Conservation (phyloP, 2,113 vertebrate genomes). For the Aspidoscelis tigris region DNA sequence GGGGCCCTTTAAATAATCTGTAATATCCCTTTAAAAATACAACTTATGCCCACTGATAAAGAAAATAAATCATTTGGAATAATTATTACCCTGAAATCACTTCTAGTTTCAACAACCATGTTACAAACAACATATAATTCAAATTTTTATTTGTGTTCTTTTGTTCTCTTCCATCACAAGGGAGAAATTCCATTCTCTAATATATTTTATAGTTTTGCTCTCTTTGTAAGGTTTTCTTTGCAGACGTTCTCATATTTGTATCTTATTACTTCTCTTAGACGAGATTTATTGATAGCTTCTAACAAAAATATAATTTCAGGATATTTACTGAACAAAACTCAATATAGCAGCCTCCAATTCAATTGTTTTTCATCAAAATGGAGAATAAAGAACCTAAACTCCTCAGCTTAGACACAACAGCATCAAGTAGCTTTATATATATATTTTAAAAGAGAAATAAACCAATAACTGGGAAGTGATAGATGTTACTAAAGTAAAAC, state of each 20-base stretch:
- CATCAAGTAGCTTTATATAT: conserved; percentile 84
- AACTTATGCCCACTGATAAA: neutral
- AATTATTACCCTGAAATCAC: conserved; percentile 42
- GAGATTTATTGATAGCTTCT: conserved; percentile 99
- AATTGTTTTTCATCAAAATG: conserved; percentile 95
- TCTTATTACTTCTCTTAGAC: conserved; percentile 93
- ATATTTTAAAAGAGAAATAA: conserved; percentile 87
- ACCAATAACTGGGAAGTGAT: conserved; percentile 94
- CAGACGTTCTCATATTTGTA: conserved; percentile 89
- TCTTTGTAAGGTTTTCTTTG: conserved; percentile 82
- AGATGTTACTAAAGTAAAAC: conserved; percentile 94
- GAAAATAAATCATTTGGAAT: neutral
- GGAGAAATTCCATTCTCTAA: conserved; percentile 72
- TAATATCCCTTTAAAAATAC: conserved; percentile 17
- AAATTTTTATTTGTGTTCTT: conserved; percentile 8
- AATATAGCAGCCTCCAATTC: conserved; percentile 92
- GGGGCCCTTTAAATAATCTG: conserved; percentile 15
- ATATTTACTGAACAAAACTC: conserved; percentile 97
- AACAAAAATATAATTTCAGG: conserved; percentile 97
- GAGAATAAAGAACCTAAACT: conserved; percentile 95
- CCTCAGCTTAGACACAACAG: conserved; percentile 87
- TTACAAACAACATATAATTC: conserved; percentile 61
- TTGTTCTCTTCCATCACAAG: conserved; percentile 66
- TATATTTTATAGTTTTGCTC: conserved; percentile 74
- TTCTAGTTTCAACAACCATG: conserved; percentile 55